Evolutionary conservation across 2,797 vertebrate species (phyloP), one percentile per base, ranked within the genome.

Genomic region (Syngnathus rostellatus): DNA sequence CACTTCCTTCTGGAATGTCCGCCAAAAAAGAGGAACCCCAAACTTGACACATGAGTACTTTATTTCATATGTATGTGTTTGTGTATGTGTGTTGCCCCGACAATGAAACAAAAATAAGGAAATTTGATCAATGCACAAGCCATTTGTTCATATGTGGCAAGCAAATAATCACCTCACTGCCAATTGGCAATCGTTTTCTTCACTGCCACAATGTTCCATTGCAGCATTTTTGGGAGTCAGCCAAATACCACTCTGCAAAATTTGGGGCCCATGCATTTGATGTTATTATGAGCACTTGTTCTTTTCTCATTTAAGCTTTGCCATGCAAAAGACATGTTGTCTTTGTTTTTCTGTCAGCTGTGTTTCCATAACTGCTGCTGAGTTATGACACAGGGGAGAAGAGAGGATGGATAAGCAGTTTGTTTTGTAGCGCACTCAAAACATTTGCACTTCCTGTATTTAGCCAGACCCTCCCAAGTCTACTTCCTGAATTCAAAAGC

Each of bases 371-470:
- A 31, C 37, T 65, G 19, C 39, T 17, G 6, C 8, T 55, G 19
- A 23, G 38, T 71, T 46, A 58, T n/a, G 64, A 59, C 7, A 37
- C 38, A 57, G 23, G 69, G 65, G 54, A 78, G 75, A 81, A 31
- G 31, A 4, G 31, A 31, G 31, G 31, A 31, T 31, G 75, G 81
- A 83, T 78, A 78, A 68, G 41, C 2, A 6, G 58, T 77, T 79
- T 80, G 72, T 23, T 82, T 71, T 21, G 39, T 67, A 57, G 21
- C 17, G 69, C 70, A 65, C 61, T 69, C 68, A 67, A 67, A 70
- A 70, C 58, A 68, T 69, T 59, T 58, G 21, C 55, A 76, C 78
- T 86, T 87, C 84, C 85, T 87, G 76, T 76, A 75, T 85, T 77
- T 67, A 68, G 6, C 51, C 21, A 65, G 71, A 59, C 75, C 63